Percentiles rank a stretch among this genome's conserved stretches.
Evolutionary conservation across 2,113 vertebrate genomes (phyloP).

Genomic region (Alaudala cheleensis): DNA sequence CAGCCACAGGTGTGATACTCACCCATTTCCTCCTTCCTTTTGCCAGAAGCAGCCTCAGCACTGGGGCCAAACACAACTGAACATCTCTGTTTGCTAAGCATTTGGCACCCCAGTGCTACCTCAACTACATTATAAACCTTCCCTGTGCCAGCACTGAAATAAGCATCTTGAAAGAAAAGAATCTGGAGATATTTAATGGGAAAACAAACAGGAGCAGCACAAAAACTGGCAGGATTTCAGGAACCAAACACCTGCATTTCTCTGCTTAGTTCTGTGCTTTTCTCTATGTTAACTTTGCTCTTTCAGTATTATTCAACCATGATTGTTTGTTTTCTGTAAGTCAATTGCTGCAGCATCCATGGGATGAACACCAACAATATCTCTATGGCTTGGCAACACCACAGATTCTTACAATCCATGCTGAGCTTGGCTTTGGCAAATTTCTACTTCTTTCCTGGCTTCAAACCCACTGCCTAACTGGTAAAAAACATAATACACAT

Average conservation of each 20-base stretch:
- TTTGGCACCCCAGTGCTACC: neutral
- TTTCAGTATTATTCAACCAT: neutral
- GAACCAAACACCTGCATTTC: neutral
- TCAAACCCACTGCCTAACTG: neutral
- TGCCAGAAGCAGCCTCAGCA: neutral
- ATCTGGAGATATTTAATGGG: neutral
- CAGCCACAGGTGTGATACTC: neutral
- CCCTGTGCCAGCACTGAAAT: neutral
- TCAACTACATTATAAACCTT: neutral
- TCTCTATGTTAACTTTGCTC: neutral
- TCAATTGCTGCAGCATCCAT: neutral
- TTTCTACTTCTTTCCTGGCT: conserved; percentile 12
- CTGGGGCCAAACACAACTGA: neutral
- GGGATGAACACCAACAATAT: neutral
- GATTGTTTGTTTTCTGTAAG: neutral
- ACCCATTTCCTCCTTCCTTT: neutral
- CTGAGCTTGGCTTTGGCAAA: conserved; percentile 22
- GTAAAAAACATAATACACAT: conserved; percentile 20
- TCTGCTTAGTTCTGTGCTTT: neutral
- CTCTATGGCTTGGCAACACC: neutral
- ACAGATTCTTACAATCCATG: neutral
- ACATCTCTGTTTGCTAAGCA: neutral
- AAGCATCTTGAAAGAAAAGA: neutral
- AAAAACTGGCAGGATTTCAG: neutral
- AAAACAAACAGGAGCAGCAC: neutral